These are phyloP conservation scores for Cinclus mexicanus DNA, from an alignment of 2,113 vertebrate species.

Conservation along the genomic window DNA sequence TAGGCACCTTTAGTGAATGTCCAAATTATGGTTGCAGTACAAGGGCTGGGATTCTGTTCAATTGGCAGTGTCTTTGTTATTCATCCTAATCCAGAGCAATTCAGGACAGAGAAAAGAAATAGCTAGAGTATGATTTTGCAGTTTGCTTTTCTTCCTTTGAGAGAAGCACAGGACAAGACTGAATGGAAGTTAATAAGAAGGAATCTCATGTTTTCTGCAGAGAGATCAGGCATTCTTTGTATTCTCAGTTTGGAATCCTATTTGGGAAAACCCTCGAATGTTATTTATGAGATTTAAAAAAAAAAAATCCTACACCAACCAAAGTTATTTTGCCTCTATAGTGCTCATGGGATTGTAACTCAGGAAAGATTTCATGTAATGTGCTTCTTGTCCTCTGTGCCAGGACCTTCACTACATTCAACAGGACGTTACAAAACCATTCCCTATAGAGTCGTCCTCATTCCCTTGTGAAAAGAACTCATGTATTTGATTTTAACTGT, in stretches of 20 bases:
- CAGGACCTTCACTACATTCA: constrained; percentile 34
- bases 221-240: not conserved
- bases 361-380: constrained; percentile 2
- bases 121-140: not conserved
- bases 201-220: not conserved
- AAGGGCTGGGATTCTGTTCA: not conserved
- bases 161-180: not conserved
- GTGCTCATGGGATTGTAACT: not conserved
- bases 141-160: not conserved
- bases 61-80: not conserved
- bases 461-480: not conserved
- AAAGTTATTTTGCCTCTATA: not conserved
- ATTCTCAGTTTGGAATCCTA: not conserved
- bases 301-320: not conserved
- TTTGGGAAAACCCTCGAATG: not conserved
- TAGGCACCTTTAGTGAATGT: not conserved
- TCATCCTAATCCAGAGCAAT: constrained; percentile 3
- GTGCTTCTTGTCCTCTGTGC: constrained; percentile 10
- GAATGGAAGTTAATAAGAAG: not conserved
- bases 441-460: not conserved
- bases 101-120: not conserved
- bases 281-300: not conserved
- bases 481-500: constrained; percentile 34
- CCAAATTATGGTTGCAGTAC: not conserved
- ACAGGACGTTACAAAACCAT: not conserved